phyloP scores from a whole-genome alignment of 1,140 invertebrate species.

The Diachasma alloeum region DNA sequence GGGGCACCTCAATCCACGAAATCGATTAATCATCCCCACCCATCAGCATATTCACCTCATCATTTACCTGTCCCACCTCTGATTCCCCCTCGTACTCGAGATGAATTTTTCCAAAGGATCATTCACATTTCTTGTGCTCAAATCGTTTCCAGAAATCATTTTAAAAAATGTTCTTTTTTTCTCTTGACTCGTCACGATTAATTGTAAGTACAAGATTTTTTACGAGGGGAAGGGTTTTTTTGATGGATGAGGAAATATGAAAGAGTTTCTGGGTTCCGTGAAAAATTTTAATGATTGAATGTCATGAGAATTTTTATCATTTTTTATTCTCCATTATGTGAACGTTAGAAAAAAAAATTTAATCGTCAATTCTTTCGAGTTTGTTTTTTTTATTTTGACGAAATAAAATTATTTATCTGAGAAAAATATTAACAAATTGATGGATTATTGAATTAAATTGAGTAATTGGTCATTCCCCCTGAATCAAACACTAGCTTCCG shows the following conservation, averaged over 20 bases:
- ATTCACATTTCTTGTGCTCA: conserved; percentile 35
- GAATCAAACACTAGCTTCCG: neutral
- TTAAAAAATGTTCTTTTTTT: neutral
- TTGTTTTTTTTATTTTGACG: too few species aligned
- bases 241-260: neutral
- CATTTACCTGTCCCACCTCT: conserved; percentile 27
- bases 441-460: neutral
- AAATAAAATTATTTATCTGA: too few species aligned
- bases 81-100: neutral
- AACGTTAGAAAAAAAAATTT: neutral
- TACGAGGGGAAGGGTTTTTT: neutral
- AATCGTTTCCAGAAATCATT: conserved; percentile 20
- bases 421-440: too few species aligned
- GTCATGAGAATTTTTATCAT: neutral
- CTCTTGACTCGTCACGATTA: neutral
- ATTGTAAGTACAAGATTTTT: neutral
- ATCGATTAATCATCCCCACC: conserved; percentile 11
- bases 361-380: too few species aligned
- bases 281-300: neutral
- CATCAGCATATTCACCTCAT: conserved; percentile 3
- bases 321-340: neutral
- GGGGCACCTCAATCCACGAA: neutral
- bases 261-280: neutral
- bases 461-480: neutral
- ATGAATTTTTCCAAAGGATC: conserved; percentile 27